Evolutionary conservation across 2,797 vertebrate genomes (phyloP), one percentile per base, ranked within the genome.

Genomic region (Phrynocephalus forsythii): DNA sequence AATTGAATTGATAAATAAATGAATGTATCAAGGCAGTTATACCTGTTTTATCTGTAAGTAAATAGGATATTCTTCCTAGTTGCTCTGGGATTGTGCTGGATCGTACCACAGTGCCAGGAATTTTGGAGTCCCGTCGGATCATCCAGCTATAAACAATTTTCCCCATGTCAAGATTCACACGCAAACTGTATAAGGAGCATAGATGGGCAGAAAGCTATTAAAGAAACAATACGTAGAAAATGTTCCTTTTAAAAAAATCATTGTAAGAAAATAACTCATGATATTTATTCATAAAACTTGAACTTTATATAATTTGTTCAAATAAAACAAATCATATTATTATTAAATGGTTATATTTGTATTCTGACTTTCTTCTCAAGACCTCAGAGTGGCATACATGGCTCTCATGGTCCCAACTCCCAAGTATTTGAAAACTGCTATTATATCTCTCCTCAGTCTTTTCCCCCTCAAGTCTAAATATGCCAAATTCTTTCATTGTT

Each of bases 81-180:
- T 99, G 98, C 89, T 99, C 99, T 0, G 99, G 99, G 89, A 99
- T 99, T 16, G 99, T 99, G 96, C 99, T 99, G 38, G 99, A 98
- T 22, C 98, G 97, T 71, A 99, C 99, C 94, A 99, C 98, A 0
- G 99, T 99, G 16, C 98, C 99, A 0, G 99, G 99, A 87, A 99
- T 99, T 94, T 99, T 99, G 3, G 98, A 98, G 93, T 99, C 99
- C 91, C 97, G 98, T 73, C 98, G 98, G 90, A 99, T 99, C 97
- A 99, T 98, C 99, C 99, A 99, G 91, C 99, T 99, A 95, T 99
- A 99, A 85, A 99, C 99, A 89, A 99, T 99, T 95, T 99, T 99
- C 38, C 99, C 99, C 99, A 99, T 99, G 91, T 99, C 99, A 96
- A 99, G 97, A 91, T 99, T 99, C 85, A 99, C 99, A 2, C 99